Evolutionary conservation across 1,140 invertebrate species (phyloP), one percentile per base, ranked within the genome.

Genomic region (Bombus polaris): DNA sequence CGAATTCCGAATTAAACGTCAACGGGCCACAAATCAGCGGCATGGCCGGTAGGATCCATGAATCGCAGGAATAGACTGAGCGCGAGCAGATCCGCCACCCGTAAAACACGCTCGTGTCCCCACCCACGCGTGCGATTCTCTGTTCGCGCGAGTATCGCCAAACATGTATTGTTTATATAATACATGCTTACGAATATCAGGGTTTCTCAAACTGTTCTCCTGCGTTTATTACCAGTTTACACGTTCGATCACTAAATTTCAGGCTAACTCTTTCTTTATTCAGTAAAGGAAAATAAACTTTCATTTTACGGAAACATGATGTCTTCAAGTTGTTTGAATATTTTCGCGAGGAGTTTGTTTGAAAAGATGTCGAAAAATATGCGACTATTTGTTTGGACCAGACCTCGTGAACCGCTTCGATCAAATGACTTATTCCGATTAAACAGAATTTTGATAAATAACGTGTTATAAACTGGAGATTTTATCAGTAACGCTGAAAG

Each of bases 61-160:
- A 92, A 91, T 91, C 91, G 87, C 92, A 89, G 85, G 89, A 92
- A 91, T 87, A 86, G 89, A 93, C 93, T 91, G 91, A 93, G 90
- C 91, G 91, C 73, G 89, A 90, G 89, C 82, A 82, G 89, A 76
- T 81, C 83, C 80, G 88, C 87, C 90, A 90, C 66, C 90, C 89
- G 70, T 85, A 85, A 90, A 86, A 90, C 89, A 80, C 85, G 87
- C 74, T 90, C 76, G 83, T 13, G 71, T 86, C 83, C 86, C 85
- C 89, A 90, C 89, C 81, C 88, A 87, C 82, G 65, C 74, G 47
- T 53, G 71, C 81, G 74, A 72, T 80, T 42, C 81, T 28, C 39
- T 83, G 81, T 28, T 39, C 35, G 44, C 59, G 42, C 32, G n/a
- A 32, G 39, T 47, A 82, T 42, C 70, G 32, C 15, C 32, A 66